Evolutionary conservation across 2,888 invertebrate species (phyloP).

Genomic region (Gnatocerus cornutus): DNA sequence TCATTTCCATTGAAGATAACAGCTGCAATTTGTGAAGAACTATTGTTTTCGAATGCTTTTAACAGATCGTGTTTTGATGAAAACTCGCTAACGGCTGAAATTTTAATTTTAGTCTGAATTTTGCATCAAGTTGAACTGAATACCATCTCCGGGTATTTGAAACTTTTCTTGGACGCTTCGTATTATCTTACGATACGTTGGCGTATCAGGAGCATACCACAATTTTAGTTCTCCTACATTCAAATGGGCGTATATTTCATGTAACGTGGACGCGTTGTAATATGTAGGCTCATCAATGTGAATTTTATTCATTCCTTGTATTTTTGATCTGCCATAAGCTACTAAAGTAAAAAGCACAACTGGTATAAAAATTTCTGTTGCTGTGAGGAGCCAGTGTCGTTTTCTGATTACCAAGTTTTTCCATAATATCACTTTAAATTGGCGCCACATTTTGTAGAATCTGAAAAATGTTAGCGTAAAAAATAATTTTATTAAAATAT

Average conservation of each 20-base stretch:
- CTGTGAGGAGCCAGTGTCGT: constrained; percentile 10
- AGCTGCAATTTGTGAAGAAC: constrained; percentile 33
- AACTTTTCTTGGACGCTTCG: background rate
- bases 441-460: background rate
- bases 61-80: background rate
- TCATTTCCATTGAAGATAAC: constrained; percentile 24
- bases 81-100: constrained; percentile 18
- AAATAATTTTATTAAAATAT: too few relatives aligned
- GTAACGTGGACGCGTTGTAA: background rate
- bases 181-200: background rate
- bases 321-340: constrained; percentile 14
- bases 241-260: constrained; percentile 10
- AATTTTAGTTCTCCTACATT: background rate
- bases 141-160: constrained; percentile 22
- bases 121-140: constrained; percentile 3
- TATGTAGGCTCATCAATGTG: constrained; percentile 2
- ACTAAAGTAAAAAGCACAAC: constrained; percentile 4
- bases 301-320: background rate
- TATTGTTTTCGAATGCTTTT: background rate
- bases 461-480: background rate
- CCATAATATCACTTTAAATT: constrained; percentile 11
- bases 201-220: constrained; percentile 1
- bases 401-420: constrained; percentile 10
- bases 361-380: constrained; percentile 1
- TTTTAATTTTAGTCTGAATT: background rate